These are phyloP conservation scores for Lagenorhynchus albirostris DNA, from an alignment of 2,113 vertebrate genomes.

Conservation along the genomic window DNA sequence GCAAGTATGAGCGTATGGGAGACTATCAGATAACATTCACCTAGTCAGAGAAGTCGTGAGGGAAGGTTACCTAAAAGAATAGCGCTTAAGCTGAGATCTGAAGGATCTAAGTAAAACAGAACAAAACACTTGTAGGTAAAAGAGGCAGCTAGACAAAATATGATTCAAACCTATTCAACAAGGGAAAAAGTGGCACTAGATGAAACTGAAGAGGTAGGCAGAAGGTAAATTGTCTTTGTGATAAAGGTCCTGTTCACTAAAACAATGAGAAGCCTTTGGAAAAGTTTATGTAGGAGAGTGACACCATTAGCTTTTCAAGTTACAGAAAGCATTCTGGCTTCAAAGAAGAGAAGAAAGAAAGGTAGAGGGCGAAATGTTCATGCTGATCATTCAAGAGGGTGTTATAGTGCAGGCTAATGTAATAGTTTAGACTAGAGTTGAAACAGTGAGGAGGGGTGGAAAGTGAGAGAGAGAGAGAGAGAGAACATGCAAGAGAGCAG, in stretches of 20 bases:
- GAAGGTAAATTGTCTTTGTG: neutral
- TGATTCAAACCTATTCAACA: neutral
- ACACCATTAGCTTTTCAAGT: neutral
- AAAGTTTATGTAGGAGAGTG: neutral
- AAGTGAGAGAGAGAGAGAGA: neutral
- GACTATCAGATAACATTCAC: neutral
- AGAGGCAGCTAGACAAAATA: neutral
- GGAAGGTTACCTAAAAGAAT: too few species aligned
- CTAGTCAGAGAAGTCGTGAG: neutral
- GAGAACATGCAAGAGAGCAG: fast-evolving
- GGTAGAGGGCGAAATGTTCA: neutral
- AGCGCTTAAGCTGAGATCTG: neutral
- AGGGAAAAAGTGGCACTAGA: neutral
- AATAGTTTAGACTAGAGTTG: neutral
- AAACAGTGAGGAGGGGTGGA: neutral
- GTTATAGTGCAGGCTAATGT: neutral
- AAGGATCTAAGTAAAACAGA: neutral
- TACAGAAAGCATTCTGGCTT: neutral
- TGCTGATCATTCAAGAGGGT: neutral
- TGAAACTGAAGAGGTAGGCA: neutral
- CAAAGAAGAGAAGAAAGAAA: neutral
- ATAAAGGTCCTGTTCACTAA: neutral
- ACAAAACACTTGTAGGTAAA: neutral
- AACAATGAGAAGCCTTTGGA: neutral
- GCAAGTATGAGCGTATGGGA: too few species aligned